A percentile compares a stretch with the other conserved stretches of the same genome.
Conservation (phyloP, 2,797 vertebrate species). For the Hybognathus amarus region DNA sequence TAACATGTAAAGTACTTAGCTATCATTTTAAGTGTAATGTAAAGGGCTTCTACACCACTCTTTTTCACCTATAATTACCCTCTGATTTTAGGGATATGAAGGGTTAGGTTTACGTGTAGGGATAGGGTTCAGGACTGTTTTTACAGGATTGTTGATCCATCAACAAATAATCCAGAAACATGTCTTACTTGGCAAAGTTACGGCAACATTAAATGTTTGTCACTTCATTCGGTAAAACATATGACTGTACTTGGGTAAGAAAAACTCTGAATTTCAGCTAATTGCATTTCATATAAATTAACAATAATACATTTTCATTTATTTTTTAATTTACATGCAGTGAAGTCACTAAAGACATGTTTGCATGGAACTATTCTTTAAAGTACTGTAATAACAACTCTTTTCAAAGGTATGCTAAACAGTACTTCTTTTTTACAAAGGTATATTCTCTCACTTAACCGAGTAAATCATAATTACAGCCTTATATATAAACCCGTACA, state of each 20-base stretch:
- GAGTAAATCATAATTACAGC: not conserved
- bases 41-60: no score
- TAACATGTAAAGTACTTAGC: not conserved
- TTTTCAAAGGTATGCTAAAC: not conserved
- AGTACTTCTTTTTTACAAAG: not conserved
- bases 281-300: not conserved
- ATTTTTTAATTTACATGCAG: not conserved
- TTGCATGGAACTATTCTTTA: not conserved
- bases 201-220: no score
- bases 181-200: no score
- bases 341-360: not conserved
- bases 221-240: no score
- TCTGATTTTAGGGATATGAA: no score
- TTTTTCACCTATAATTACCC: no score
- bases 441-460: not conserved
- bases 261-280: not conserved
- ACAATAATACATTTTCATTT: not conserved
- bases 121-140: no score
- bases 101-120: no score
- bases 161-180: no score
- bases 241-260: not conserved
- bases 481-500: not conserved
- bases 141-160: no score
- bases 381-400: not conserved
- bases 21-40: not conserved